Conservation (phyloP, 2,113 vertebrate genomes). For the Neolamprologus hecqui region DNA sequence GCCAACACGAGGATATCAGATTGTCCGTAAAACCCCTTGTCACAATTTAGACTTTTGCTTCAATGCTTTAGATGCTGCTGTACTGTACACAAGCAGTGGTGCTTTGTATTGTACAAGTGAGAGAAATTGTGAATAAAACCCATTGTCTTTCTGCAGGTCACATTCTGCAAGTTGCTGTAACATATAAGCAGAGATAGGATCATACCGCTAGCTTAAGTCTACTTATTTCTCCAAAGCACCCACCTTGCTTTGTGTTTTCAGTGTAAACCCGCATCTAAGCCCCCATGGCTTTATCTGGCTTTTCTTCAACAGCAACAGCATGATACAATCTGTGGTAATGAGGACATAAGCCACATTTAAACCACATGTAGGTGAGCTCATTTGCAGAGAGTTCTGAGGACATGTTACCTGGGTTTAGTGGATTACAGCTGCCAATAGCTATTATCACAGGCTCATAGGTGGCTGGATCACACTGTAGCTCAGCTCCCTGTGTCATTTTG, state of each 20-base stretch:
- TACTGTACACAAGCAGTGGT: not conserved
- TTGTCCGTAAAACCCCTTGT: not conserved
- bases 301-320: conserved; percentile 1
- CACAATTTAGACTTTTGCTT: not conserved
- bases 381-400: not conserved
- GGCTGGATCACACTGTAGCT: not conserved
- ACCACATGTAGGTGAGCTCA: not conserved
- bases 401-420: not conserved
- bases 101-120: not conserved
- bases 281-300: conserved; percentile 13
- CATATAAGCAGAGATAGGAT: not conserved
- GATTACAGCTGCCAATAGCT: not conserved
- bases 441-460: not conserved
- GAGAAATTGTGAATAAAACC: not conserved
- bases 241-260: not conserved
- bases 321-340: conserved; percentile 8
- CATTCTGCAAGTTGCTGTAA: not conserved
- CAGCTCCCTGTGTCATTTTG: not conserved
- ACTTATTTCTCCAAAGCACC: conserved; percentile 19
- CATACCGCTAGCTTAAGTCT: not conserved
- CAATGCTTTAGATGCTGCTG: not conserved
- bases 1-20: no score
- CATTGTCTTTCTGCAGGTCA: not conserved
- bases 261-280: conserved; percentile 10
- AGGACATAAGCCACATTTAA: not conserved